phyloP scores from a whole-genome alignment of 2,113 vertebrate genomes.

The Malaclemys terrapin region DNA sequence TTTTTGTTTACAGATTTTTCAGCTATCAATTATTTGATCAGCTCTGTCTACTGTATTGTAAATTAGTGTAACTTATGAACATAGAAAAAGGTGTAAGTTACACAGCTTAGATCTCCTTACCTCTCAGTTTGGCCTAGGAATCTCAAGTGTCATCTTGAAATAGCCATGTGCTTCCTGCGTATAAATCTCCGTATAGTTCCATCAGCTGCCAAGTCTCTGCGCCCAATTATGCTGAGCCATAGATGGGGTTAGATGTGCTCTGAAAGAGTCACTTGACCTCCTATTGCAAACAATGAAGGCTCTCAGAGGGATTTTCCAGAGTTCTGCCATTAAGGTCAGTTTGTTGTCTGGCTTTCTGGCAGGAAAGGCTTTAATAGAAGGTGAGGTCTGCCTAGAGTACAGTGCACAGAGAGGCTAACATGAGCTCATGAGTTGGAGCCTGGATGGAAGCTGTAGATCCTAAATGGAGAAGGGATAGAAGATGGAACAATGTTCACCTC shows the following conservation, averaged over 20 bases:
- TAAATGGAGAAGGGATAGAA: background rate
- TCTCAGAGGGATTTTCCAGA: background rate
- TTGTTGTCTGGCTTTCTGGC: background rate
- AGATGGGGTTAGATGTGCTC: background rate
- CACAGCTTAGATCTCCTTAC: constrained; percentile 1
- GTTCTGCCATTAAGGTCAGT: background rate
- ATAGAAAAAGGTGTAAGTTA: background rate
- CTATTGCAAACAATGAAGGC: background rate
- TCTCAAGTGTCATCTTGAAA: background rate
- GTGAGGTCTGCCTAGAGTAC: background rate
- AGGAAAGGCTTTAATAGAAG: background rate
- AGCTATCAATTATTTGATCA: no score
- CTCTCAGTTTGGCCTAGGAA: background rate
- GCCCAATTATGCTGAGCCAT: accelerated
- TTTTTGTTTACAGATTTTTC: no score
- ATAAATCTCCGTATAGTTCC: background rate
- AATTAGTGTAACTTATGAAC: no score
- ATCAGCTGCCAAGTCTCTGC: background rate
- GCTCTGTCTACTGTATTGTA: no score
- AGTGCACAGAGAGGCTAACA: background rate
- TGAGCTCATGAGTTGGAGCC: background rate
- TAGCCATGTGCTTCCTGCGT: background rate
- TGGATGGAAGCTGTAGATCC: background rate
- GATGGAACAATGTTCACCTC: no score
- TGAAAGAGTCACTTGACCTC: background rate